Evolutionary conservation across 2,113 vertebrate genomes (phyloP).

Genomic region (Parus major): DNA sequence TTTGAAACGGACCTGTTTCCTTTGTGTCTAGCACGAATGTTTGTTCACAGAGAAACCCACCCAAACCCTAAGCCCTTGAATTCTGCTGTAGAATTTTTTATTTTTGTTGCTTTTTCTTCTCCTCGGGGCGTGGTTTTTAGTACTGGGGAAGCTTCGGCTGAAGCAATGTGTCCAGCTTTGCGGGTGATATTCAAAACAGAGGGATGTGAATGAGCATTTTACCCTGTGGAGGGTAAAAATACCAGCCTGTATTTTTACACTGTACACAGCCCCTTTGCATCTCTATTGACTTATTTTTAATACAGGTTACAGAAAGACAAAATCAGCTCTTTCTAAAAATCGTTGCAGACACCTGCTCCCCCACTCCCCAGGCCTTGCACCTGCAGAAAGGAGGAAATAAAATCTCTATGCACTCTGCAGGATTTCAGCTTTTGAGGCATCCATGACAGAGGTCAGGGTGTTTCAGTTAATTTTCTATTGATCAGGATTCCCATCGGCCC

Average conservation of each 20-base stretch:
- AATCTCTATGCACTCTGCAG: background rate
- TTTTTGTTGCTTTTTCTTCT: background rate
- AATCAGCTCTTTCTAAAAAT: background rate
- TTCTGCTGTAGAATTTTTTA: background rate
- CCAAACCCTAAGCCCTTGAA: background rate
- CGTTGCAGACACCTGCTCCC: accelerated
- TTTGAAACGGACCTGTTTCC: background rate
- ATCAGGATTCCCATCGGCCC: background rate
- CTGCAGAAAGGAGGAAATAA: background rate
- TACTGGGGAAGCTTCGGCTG: background rate
- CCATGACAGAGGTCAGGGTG: background rate
- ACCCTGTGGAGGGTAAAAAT: background rate
- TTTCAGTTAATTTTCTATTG: background rate
- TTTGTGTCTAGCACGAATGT: accelerated
- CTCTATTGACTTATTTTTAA: background rate
- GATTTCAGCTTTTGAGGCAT: background rate
- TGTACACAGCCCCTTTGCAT: background rate
- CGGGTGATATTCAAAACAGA: background rate
- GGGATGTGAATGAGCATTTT: background rate
- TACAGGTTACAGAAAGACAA: background rate
- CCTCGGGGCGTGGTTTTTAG: background rate
- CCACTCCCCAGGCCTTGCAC: background rate
- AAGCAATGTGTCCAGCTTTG: background rate
- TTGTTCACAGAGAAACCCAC: background rate
- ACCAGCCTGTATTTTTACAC: background rate